Percentiles rank a stretch among this genome's conserved stretches.
These are phyloP conservation scores for Propsilocerus akamusi DNA, from an alignment of 1,140 invertebrate species.

Conservation along the genomic window DNA sequence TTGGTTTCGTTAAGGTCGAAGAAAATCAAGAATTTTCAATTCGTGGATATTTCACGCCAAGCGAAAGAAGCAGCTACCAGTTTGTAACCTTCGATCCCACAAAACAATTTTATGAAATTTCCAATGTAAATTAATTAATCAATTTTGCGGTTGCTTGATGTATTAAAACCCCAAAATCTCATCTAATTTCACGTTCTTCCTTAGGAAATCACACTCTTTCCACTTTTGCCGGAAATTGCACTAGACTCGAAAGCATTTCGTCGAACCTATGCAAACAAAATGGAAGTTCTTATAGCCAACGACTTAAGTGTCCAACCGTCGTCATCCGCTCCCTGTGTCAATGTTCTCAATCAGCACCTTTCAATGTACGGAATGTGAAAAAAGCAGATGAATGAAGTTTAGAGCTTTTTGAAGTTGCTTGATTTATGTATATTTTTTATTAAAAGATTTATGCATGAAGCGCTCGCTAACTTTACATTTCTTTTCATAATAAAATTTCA, in stretches of 20 bases:
- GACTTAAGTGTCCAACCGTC: constrained; percentile 5
- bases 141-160: not conserved
- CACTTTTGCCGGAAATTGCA: constrained; percentile 1
- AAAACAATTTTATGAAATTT: constrained; percentile 2
- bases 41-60: constrained; percentile 6
- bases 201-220: not conserved
- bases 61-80: not conserved
- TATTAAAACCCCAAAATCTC: not conserved
- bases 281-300: constrained; percentile 6
- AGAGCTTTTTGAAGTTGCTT: no score
- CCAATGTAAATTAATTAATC: not conserved
- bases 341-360: constrained; percentile 5
- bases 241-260: constrained; percentile 3
- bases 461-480: no score
- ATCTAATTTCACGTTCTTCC: not conserved
- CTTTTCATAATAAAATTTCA: not conserved
- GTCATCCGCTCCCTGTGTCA: constrained; percentile 7
- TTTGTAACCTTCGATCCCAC: constrained; percentile 6
- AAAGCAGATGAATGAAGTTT: no score
- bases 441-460: no score
- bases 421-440: no score
- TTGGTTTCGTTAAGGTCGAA: not conserved
- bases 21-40: constrained; percentile 5
- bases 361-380: not conserved
- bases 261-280: constrained; percentile 5